Evolutionary conservation across 2,797 vertebrate genomes (phyloP).

Genomic region (Labroides dimidiatus): DNA sequence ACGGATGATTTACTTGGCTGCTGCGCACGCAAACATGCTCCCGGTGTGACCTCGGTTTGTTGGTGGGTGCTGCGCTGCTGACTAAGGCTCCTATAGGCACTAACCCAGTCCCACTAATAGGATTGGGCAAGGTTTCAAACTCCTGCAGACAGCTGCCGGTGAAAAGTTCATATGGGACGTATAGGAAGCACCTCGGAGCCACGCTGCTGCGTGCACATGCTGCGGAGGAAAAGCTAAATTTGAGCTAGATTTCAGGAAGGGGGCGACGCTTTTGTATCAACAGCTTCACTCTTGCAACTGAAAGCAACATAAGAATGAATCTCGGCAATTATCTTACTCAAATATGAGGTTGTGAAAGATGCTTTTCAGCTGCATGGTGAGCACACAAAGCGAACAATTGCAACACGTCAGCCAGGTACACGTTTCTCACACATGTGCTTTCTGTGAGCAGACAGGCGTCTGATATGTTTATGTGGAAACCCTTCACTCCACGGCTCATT

Average conservation of each 20-base stretch:
- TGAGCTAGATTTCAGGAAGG: neutral
- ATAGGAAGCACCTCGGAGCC: neutral
- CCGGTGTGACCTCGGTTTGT: slow-evolving; percentile 22
- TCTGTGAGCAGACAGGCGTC: slow-evolving; percentile 3
- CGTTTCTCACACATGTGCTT: slow-evolving; percentile 14
- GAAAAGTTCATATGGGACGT: slow-evolving; percentile 27
- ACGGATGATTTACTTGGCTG: slow-evolving; percentile 60
- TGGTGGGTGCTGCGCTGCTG: slow-evolving; percentile 29
- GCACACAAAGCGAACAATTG: slow-evolving; percentile 7
- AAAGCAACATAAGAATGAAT: neutral
- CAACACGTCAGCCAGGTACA: neutral
- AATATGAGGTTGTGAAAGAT: slow-evolving; percentile 7
- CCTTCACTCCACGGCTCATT: neutral
- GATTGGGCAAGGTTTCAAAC: slow-evolving; percentile 42
- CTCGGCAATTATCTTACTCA: slow-evolving; percentile 19
- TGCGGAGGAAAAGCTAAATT: neutral
- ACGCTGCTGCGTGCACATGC: neutral
- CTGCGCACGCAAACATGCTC: slow-evolving; percentile 63
- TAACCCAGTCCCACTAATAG: slow-evolving; percentile 49
- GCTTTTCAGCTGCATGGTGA: neutral
- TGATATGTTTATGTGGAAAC: slow-evolving; percentile 13
- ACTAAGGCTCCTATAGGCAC: slow-evolving; percentile 55
- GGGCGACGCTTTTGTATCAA: neutral
- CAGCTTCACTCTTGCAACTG: neutral
- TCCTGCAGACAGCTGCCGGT: slow-evolving; percentile 35